Evolutionary conservation across 1,140 invertebrate species (phyloP).

Genomic region (Diachasma alloeum): DNA sequence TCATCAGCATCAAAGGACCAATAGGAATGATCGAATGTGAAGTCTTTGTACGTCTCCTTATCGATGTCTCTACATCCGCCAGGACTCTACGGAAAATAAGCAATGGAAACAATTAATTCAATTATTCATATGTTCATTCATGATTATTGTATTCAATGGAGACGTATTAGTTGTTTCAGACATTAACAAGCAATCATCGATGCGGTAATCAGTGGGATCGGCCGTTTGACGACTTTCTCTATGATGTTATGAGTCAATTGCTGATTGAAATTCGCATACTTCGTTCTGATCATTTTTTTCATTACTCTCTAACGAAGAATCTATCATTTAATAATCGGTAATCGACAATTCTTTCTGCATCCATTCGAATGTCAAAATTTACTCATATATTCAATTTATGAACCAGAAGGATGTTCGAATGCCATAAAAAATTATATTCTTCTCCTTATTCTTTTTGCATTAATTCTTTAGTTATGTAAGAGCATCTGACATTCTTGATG

Average conservation of each 20-base stretch:
- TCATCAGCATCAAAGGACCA: slow-evolving; percentile 83
- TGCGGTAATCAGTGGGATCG: not conserved
- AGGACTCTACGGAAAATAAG: slow-evolving; percentile 57
- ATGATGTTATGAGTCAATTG: not conserved
- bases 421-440: too few species aligned
- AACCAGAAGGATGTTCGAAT: too few species aligned
- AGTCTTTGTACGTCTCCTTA: slow-evolving; percentile 82
- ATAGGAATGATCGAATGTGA: slow-evolving; percentile 93
- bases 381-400: too few species aligned
- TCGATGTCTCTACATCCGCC: slow-evolving; percentile 63
- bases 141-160: not conserved
- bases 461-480: too few species aligned
- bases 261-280: not conserved
- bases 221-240: not conserved
- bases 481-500: too few species aligned
- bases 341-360: too few species aligned
- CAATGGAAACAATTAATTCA: not conserved
- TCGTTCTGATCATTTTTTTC: not conserved
- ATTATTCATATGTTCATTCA: not conserved
- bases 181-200: not conserved
- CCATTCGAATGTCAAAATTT: too few species aligned
- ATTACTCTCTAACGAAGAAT: too few species aligned
- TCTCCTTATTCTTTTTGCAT: too few species aligned
- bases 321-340: too few species aligned
- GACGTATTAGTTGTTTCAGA: not conserved